Conservation (phyloP, 1,140 invertebrate genomes). For the Ceratosolen solmsi region DNA sequence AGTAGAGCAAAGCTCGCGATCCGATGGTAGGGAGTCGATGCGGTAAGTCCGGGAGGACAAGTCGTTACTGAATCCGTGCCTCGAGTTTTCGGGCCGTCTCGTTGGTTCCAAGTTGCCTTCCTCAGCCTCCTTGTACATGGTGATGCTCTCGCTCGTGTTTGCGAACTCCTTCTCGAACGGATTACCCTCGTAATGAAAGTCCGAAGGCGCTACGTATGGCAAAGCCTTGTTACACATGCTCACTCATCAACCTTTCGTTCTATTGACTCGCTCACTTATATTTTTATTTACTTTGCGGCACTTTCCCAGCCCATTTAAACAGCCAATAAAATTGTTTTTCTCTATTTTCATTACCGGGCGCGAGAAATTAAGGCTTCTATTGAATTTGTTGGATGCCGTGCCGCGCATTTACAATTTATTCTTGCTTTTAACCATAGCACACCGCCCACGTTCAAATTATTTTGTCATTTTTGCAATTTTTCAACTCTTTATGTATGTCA, state of each 20-base stretch:
- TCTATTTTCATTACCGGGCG: too few relatives aligned
- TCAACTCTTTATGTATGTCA: too few relatives aligned
- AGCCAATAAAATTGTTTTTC: too few relatives aligned
- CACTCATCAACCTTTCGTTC: neutral
- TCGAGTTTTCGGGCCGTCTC: neutral
- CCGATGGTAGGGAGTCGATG: neutral
- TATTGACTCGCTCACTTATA: neutral
- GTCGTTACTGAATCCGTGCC: neutral
- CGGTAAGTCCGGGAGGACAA: constrained; percentile 3
- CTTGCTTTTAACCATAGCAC: too few relatives aligned
- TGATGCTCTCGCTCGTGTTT: neutral
- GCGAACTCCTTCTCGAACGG: constrained; percentile 35
- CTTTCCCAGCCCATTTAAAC: too few relatives aligned
- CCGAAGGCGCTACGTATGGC: neutral
- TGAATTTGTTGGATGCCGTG: too few relatives aligned
- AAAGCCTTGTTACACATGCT: neutral
- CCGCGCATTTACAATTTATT: too few relatives aligned
- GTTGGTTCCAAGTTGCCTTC: too few relatives aligned
- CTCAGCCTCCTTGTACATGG: neutral
- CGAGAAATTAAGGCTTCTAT: too few relatives aligned
- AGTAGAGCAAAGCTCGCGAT: neutral
- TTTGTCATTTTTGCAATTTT: too few relatives aligned
- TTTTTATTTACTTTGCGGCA: too few relatives aligned
- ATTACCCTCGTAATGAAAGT: constrained; percentile 18
- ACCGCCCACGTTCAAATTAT: too few relatives aligned